Conservation (phyloP, 2,888 invertebrate genomes). For the Nemapogon koenigi region DNA sequence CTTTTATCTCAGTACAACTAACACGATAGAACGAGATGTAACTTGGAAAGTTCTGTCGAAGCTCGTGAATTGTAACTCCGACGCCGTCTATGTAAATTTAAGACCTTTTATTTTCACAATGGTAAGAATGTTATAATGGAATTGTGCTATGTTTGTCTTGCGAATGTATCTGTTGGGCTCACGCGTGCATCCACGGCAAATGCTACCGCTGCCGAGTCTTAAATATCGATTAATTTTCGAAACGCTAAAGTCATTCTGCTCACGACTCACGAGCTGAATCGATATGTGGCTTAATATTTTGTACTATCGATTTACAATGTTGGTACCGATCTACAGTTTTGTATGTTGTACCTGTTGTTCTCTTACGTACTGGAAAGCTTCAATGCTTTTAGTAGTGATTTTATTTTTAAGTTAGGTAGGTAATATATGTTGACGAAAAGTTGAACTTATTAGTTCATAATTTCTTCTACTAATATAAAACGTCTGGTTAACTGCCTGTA, state of each 20-base stretch:
- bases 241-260: slow-evolving; percentile 32
- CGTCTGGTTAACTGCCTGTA: too few species aligned
- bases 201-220: slow-evolving; percentile 22
- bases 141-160: slow-evolving; percentile 35
- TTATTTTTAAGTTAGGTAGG: not conserved
- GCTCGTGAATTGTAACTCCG: slow-evolving; percentile 7
- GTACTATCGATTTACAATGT: slow-evolving; percentile 22
- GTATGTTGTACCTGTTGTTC: not conserved
- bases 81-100: slow-evolving; percentile 39
- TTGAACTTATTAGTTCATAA: too few species aligned
- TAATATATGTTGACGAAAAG: not conserved
- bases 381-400: not conserved
- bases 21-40: slow-evolving; percentile 1
- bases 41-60: slow-evolving; percentile 4
- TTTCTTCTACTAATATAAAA: too few species aligned
- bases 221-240: slow-evolving; percentile 36
- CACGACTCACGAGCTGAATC: slow-evolving; percentile 26
- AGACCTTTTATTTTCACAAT: slow-evolving; percentile 44
- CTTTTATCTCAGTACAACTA: slow-evolving; percentile 1
- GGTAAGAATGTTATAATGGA: slow-evolving; percentile 37
- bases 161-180: slow-evolving; percentile 27
- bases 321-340: slow-evolving; percentile 4
- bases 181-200: slow-evolving; percentile 32
- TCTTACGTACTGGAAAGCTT: not conserved
- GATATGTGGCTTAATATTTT: slow-evolving; percentile 15